Base-by-base conservation (phyloP, 53 echinoderm and acorn worm genomes). In the Echinarachnius parma region DNA sequence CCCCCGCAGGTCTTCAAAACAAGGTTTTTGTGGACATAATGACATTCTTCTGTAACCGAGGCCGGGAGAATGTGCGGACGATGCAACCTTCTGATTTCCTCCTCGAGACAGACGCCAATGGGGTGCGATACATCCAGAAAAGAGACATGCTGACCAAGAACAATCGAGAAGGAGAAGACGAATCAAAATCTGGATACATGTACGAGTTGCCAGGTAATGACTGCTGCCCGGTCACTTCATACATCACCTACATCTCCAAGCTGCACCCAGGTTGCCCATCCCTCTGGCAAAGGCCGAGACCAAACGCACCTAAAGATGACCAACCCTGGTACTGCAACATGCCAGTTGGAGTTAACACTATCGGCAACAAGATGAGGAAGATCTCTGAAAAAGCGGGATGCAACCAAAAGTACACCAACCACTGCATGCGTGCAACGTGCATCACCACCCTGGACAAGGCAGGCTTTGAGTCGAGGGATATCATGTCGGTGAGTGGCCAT, bases 161-260 rank as follows among this genome's bases (percentile, higher is more conserved):
- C 53, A 69, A 70, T 42, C 21, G 84, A 4, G n/a, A n/a, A n/a
- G n/a, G 34, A 53, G 76, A 50, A 26, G 77, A 67, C 39, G 69
- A 77, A n/a, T n/a, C n/a, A n/a, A n/a, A n/a, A n/a, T n/a, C 77
- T 14, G 84, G 71, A 27, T 45, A 77, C 5, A 83, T 83, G 77
- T 77, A 36, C 60, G 78, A 65, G 61, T 50, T 50, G 53, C 78
- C 78, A 31, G 27, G 44, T 9, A 60, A 48, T 28, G 60, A 60
- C 10, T 47, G 53, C 31, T 78, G 84, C 61, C 83, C 76, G 19
- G 66, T 82, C 8, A 26, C 58, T 9, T 58, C 76, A 48, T 82
- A 76, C 34, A 28, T 52, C n/a, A 50, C 27, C 2, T 81, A 81
- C 46, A 62, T 44, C 8, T 53, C 52, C 37, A 81, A 63, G 75